Base-by-base conservation (phyloP, 2,888 invertebrate genomes). In the Chaetogeoica ovagalla region DNA sequence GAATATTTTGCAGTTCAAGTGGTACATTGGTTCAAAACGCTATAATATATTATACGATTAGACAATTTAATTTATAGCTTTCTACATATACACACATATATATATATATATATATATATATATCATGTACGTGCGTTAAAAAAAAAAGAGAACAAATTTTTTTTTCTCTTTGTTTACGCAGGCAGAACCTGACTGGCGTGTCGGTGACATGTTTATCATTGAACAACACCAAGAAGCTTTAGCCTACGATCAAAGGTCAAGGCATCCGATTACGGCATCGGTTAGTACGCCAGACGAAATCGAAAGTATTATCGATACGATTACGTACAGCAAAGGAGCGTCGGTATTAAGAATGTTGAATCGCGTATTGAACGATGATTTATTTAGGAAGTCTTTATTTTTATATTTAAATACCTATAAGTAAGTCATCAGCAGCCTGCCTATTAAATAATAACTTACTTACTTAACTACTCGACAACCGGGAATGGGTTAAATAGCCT, bases 301-400 rank as follows among this genome's bases (percentile, higher is more conserved):
- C 8, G 87, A 87, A 9, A 86, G 86, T 0, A 90, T 91, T 88
- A 93, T 93, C 84, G 90, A 90, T 59, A 88, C 87, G 2, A 89
- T 93, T 81, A 89, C 90, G 0, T 93, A 93, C 84, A 89, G 89
- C 83, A 93, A 94, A 85, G 92, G 87, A 65, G 90, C 90, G 9
- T 88, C 89, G 79, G 85, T 92, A 23, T 89, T 93, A 76, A 89
- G 92, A 83, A 92, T 92, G 93, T 87, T 92, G 72, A 89, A 90
- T 83, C 90, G 91, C 84, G 86, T 89, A 1, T 86, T 92, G 63
- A 91, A 91, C 3, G 85, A 85, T 0, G 84, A 85, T 0, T 86
- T 88, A 0, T 91, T 91, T 84, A 85, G 87, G 83, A 83, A 84
- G 55, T 90, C 91, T 1, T 85, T 93, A 63, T 86, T 86, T 30